Percentiles rank a stretch among this genome's conserved stretches.
Conservation (phyloP, 2,888 invertebrate genomes). For the Callinectes sapidus region DNA sequence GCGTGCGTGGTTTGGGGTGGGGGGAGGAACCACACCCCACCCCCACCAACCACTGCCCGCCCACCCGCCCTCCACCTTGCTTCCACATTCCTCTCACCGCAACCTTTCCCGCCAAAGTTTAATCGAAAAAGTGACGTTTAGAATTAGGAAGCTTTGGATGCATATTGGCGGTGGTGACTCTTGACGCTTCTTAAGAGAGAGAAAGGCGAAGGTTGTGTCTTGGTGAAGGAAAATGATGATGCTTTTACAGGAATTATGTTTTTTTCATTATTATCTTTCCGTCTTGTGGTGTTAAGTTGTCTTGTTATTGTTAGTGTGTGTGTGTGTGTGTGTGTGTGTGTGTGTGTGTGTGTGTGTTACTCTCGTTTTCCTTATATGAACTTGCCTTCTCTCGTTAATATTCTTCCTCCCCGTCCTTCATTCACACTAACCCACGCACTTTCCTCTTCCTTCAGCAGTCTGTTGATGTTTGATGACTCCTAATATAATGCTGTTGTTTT, state of each 20-base stretch:
- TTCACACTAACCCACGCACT: background rate
- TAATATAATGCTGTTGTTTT: too few species aligned
- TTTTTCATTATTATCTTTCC: too few species aligned
- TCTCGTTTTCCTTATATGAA: background rate
- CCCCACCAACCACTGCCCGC: too few species aligned
- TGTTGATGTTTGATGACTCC: too few species aligned
- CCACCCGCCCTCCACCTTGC: background rate
- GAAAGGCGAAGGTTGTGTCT: background rate
- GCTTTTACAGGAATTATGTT: background rate
- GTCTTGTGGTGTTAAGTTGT: too few species aligned
- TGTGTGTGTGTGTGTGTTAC: background rate
- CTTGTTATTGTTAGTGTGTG: too few species aligned
- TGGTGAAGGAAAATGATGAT: background rate
- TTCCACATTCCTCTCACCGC: background rate
- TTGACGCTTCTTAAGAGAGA: background rate
- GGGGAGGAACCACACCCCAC: background rate
- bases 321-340: too few species aligned
- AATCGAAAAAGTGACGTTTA: constrained; percentile 10
- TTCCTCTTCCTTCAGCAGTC: too few species aligned
- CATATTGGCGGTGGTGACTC: background rate
- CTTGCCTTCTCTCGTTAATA: background rate
- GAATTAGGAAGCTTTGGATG: background rate
- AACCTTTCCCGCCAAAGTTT: background rate
- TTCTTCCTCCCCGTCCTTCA: background rate
- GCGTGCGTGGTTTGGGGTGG: background rate